Percentiles rank a stretch among this genome's conserved stretches.
These are phyloP conservation scores for Scortum barcoo DNA, from an alignment of 2,113 vertebrate species.

Conservation along the genomic window DNA sequence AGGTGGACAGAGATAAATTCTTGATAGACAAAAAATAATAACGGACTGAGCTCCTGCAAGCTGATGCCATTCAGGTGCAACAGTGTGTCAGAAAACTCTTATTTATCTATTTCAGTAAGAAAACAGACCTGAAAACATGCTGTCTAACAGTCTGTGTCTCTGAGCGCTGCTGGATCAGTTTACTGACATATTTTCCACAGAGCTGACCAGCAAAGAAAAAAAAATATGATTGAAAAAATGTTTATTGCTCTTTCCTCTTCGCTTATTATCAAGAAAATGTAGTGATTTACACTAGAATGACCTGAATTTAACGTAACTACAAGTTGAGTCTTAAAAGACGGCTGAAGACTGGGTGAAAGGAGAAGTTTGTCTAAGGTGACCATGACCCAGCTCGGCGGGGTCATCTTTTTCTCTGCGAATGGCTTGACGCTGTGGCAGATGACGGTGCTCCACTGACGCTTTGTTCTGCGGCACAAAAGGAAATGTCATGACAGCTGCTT, in stretches of 20 bases:
- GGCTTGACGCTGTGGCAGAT: not conserved
- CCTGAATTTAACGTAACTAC: not conserved
- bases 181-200: not conserved
- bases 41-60: not conserved
- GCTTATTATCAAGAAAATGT: not conserved
- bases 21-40: conserved; percentile 22
- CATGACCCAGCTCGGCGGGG: not conserved
- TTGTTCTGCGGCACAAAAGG: not conserved
- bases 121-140: conserved; percentile 12
- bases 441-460: not conserved
- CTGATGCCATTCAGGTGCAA: not conserved
- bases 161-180: not conserved
- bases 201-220: not conserved
- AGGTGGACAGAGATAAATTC: conserved; percentile 5
- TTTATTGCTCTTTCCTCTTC: not conserved
- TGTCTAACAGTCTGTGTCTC: not conserved
- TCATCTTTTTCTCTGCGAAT: not conserved
- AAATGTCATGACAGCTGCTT: conserved; percentile 9
- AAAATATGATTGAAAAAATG: not conserved
- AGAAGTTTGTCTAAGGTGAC: conserved; percentile 20
- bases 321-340: not conserved
- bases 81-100: not conserved
- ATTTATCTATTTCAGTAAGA: not conserved
- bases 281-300: not conserved
- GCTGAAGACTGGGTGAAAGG: not conserved